Base-by-base conservation (phyloP, 35 echinoderm and acorn worm genomes). In the Anneissia japonica region DNA sequence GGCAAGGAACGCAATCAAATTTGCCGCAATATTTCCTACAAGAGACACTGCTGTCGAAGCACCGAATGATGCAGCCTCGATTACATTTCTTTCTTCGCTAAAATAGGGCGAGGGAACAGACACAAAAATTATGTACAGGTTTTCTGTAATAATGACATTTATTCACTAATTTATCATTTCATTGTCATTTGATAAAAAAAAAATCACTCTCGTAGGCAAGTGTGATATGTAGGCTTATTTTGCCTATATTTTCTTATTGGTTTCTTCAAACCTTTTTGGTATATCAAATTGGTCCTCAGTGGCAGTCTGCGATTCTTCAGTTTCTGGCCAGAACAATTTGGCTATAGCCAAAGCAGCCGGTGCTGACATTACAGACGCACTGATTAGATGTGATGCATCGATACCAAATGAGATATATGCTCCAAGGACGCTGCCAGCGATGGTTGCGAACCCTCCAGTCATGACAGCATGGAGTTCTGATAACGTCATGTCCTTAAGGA, bases 261-360 rank as follows among this genome's bases (percentile, higher is more conserved):
- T 6, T 43, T 14, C 40, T 43, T 75, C 79, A 78, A 72, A 94
- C 92, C 92, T 88, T 87, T 90, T 90, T 30, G 88, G 88, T 39
- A 94, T n/a, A 21, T 82, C 79, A 6, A 94, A 56, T 77, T 94
- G 83, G 12, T 90, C 92, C 26, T 43, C 83, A 0, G 83, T 90
- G 1, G 36, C 64, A 3, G 88, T 90, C 17, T 51, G 41, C 21
- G 90, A 87, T 82, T 91, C 36, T 79, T 91, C 78, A 0, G 85
- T 91, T 72, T 91, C 90, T 0, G 90, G 90, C 31, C 81, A 91
- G 36, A 91, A 91, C 16, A 91, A 74, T 56, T 91, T 92, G 5
- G 90, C 87, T 17, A 92, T 88, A 4, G 90, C 90, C 30, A 92
- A 56, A 46, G 90, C 90, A 14, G 90, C 90, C 17, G 90, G 90